These are phyloP conservation scores for Drosophila leontia DNA, from an alignment of 1,140 invertebrate genomes.

Conservation along the genomic window DNA sequence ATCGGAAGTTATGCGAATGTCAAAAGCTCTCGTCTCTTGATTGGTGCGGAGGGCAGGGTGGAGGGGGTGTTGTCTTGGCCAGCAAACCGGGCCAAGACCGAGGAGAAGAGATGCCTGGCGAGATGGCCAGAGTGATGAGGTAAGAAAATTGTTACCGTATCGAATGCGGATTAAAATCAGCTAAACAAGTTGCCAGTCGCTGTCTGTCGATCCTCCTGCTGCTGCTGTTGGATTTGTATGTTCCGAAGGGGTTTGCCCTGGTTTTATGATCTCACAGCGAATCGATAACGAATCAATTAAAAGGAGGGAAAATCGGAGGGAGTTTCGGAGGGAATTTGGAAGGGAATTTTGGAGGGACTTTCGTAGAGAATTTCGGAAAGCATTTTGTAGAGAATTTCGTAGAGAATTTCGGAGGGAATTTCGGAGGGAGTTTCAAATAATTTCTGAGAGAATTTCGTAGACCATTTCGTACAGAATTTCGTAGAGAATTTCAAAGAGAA, in stretches of 20 bases:
- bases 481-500: no score
- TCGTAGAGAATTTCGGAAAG: no score
- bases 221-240: not conserved
- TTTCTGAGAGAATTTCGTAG: not conserved
- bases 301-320: not conserved
- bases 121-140: constrained; percentile 64
- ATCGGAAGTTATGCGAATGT: constrained; percentile 82
- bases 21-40: constrained; percentile 61
- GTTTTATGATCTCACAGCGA: not conserved
- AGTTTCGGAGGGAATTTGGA: no score
- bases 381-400: no score
- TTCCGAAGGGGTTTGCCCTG: not conserved
- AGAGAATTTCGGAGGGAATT: no score
- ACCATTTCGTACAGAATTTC: no score
- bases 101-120: not conserved
- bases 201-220: constrained; percentile 31
- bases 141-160: constrained; percentile 80
- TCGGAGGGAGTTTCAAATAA: no score
- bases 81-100: not conserved
- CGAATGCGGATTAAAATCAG: constrained; percentile 84
- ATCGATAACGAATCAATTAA: constrained; percentile 69
- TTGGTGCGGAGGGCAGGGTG: constrained; percentile 46
- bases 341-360: no score
- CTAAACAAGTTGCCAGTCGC: constrained; percentile 74
- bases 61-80: not conserved